phyloP scores from a whole-genome alignment of 2,113 vertebrate species.

The Pelecanus crispus region DNA sequence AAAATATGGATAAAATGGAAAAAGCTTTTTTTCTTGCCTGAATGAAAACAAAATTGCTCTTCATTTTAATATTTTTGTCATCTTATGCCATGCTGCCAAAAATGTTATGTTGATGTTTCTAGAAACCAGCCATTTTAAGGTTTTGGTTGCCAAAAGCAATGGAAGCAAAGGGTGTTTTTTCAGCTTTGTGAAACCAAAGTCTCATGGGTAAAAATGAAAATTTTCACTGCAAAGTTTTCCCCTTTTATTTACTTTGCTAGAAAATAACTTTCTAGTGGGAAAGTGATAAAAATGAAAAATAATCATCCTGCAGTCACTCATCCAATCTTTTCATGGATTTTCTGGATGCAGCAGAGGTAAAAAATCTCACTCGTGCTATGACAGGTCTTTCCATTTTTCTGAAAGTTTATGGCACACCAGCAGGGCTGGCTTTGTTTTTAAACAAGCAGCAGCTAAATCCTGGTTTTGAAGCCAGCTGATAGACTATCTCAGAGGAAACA shows the following conservation, averaged over 20 bases:
- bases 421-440: background rate
- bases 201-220: background rate
- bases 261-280: background rate
- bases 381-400: background rate
- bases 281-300: background rate
- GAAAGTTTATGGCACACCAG: background rate
- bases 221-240: background rate
- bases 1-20: background rate
- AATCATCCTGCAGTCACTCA: background rate
- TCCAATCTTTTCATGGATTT: background rate
- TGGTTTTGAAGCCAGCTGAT: constrained; percentile 6
- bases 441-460: background rate
- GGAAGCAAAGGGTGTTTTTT: background rate
- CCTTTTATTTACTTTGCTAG: background rate
- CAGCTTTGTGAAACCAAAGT: background rate
- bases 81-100: background rate
- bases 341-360: background rate
- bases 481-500: background rate
- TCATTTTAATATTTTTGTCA: background rate
- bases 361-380: background rate
- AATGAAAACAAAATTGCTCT: background rate
- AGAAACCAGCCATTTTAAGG: background rate
- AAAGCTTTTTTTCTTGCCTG: background rate
- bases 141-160: background rate
- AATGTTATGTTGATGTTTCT: background rate